A percentile compares a stretch with the other conserved stretches of the same genome.
phyloP scores from a whole-genome alignment of 2,113 vertebrate genomes.

The Candoia aspera region DNA sequence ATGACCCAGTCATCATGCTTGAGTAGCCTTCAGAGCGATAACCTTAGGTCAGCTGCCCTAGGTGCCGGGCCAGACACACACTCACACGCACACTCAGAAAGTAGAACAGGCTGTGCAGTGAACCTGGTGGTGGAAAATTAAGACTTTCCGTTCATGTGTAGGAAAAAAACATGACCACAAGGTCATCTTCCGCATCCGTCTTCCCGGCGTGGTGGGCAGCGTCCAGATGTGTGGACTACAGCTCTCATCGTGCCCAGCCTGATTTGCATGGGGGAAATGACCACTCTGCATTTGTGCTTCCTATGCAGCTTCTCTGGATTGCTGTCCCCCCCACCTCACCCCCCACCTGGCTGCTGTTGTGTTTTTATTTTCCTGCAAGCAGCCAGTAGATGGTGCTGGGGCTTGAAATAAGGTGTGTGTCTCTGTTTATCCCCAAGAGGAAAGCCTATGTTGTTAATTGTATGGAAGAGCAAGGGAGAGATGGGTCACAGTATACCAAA shows the following conservation, averaged over 20 bases:
- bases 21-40: not conserved
- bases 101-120: not conserved
- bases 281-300: not conserved
- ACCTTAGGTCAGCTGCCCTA: not conserved
- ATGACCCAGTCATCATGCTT: not conserved
- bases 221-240: not conserved
- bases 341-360: not conserved
- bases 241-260: not conserved
- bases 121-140: not conserved
- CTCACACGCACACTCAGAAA: not conserved
- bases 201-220: not conserved
- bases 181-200: not conserved
- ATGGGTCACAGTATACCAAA: not conserved
- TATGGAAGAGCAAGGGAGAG: not conserved
- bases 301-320: not conserved
- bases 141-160: not conserved
- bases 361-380: not conserved
- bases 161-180: not conserved
- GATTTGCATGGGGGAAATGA: not conserved
- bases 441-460: not conserved
- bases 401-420: not conserved
- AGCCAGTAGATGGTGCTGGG: slow-evolving; percentile 7
- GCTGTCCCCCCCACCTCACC: not conserved
- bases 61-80: not conserved
- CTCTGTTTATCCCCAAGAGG: not conserved